Evolutionary conservation across 1,140 invertebrate species (phyloP).

Genomic region (Camponotus pennsylvanicus): DNA sequence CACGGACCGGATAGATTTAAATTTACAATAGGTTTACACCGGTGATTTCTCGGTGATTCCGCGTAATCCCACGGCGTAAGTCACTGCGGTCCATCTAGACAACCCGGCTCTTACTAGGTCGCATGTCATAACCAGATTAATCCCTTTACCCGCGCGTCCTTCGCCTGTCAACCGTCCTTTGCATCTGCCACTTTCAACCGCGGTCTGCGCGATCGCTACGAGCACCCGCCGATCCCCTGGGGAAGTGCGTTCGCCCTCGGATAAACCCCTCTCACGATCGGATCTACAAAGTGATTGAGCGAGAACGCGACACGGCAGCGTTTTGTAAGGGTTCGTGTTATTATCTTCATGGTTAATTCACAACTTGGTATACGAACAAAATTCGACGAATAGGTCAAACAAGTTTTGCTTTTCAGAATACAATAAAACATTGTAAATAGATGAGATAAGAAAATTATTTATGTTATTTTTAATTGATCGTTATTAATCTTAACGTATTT

Average conservation of each 20-base stretch:
- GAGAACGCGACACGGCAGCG: constrained; percentile 1
- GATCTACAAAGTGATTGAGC: constrained; percentile 19
- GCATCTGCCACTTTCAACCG: constrained; percentile 65
- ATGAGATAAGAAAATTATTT: not conserved
- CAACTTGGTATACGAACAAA: not conserved
- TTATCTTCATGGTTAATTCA: not conserved
- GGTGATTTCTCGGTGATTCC: constrained; percentile 68
- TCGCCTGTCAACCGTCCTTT: constrained; percentile 57
- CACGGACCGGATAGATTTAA: constrained; percentile 73
- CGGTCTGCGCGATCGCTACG: constrained; percentile 14
- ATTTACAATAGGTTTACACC: constrained; percentile 74
- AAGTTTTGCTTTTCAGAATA: not conserved
- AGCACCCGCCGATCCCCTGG: constrained; percentile 13
- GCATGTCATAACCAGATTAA: constrained; percentile 78
- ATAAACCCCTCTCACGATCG: constrained; percentile 11
- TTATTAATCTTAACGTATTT: not conserved
- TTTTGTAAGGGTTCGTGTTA: constrained; percentile 29
- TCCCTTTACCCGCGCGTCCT: constrained; percentile 58
- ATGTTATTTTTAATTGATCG: not conserved
- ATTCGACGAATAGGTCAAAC: not conserved
- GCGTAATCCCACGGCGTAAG: constrained; percentile 66
- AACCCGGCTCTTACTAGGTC: constrained; percentile 67
- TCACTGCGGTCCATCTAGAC: constrained; percentile 67
- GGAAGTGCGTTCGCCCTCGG: constrained; percentile 7
- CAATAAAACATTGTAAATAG: not conserved